A percentile compares a stretch with the other conserved stretches of the same genome.
Conservation (phyloP, 2,113 vertebrate genomes). For the Oncorhynchus mykiss region DNA sequence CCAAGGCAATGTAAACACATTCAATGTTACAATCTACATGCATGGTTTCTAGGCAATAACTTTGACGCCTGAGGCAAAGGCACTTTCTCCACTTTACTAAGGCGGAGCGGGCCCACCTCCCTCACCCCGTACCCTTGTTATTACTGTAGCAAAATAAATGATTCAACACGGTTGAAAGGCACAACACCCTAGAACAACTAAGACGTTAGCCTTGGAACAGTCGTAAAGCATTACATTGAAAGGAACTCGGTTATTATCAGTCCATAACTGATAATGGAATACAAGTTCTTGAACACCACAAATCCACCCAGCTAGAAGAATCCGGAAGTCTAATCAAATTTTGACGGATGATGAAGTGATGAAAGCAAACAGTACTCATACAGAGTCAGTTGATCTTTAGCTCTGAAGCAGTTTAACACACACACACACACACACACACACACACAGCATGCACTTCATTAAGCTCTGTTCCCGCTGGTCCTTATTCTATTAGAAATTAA, state of each 20-base stretch:
- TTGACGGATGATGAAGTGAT: conserved; percentile 16
- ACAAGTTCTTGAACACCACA: not conserved
- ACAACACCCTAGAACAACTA: too few relatives aligned
- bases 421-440: not conserved
- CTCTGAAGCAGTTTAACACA: conserved; percentile 47
- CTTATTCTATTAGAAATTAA: conserved; percentile 74
- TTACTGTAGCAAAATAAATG: not conserved
- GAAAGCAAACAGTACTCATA: conserved; percentile 15
- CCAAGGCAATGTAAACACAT: conserved; percentile 67
- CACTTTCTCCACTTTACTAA: conserved; percentile 47
- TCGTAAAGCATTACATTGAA: not conserved
- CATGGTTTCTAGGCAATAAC: conserved; percentile 54
- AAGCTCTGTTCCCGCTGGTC: conserved; percentile 64
- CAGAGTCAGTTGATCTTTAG: conserved; percentile 25
- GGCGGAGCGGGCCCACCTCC: conserved; percentile 12
- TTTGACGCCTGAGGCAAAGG: conserved; percentile 44
- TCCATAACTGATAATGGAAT: not conserved
- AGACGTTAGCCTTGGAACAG: too few relatives aligned
- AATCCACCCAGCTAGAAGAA: not conserved
- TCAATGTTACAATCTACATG: conserved; percentile 50
- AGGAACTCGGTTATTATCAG: not conserved
- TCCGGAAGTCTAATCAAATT: not conserved
- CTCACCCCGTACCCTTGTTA: conserved; percentile 13
- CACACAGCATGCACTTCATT: conserved; percentile 48
- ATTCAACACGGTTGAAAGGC: not conserved